Base-by-base conservation (phyloP, 1,140 invertebrate genomes). In the Grapholita molesta region DNA sequence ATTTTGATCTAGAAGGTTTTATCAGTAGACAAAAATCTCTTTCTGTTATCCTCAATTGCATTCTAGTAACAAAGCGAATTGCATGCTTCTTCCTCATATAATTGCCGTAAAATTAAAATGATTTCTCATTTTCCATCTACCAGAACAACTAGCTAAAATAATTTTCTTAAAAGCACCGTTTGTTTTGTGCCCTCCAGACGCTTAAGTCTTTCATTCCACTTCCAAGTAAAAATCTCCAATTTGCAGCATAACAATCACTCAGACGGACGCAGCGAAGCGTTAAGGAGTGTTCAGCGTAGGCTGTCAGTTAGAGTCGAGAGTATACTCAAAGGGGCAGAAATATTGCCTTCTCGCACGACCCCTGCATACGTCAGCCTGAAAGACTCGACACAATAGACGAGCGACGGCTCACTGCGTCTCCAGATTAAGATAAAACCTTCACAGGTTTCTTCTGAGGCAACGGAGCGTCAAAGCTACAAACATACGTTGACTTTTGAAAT, bases 361-460 rank as follows among this genome's bases (percentile, higher is more conserved):
- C 70, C 61, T 72, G 71, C 73, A 76, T 75, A 75, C 74, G 73
- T 72, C 76, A 78, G 74, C 74, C 74, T 75, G 82, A 75, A 79
- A 82, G 71, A 64, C 52, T 53, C 69, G 25, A 23, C 66, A 84
- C 79, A 82, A 82, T 77, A 70, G 73, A 66, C 69, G 70, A 70
- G 73, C 74, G 69, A 52, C 69, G 64, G 73, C 67, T 70, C 65
- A 69, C 76, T 78, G 74, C 76, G 75, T 70, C 65, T 65, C 68
- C 72, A 81, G 80, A 84, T 84, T 77, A 83, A 82, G 79, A 85
- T 82, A 84, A 80, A 78, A 72, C 79, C 74, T 73, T 68, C 66
- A 70, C 71, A 73, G 72, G 70, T 69, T 71, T 72, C 64, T 75
- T 71, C 67, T 71, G 68, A 72, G 73, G 76, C 69, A 68, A 64